Base-by-base conservation (phyloP, 2,888 invertebrate species). In the Cryptus armator region DNA sequence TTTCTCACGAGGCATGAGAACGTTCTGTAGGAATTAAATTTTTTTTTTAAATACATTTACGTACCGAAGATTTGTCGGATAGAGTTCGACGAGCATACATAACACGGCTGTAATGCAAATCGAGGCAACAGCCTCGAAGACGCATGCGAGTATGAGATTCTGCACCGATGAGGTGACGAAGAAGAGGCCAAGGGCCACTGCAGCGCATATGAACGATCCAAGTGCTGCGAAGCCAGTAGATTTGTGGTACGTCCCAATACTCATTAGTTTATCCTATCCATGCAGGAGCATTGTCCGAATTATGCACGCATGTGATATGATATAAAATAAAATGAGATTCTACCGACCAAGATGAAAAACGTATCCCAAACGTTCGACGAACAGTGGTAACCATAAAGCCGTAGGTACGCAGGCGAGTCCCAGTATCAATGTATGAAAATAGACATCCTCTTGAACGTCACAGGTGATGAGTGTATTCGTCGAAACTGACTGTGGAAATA, bases 1-100 rank as follows among this genome's bases (percentile, higher is more conserved):
- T 62, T 29, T 62, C n/a, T n/a, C 5, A 5, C 12, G 14, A 32
- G 5, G 6, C 7, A 12, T n/a, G 5, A 29, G n/a, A 62, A 14
- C 29, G 2, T 12, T 24, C 24, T 3, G 24, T 24, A 24, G 24
- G 24, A 24, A 4, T 48, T 48, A 12, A 12, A 12, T 48, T 48
- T 16, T 19, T 56, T 5, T 10, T 2, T 37, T 3, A 46, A 4
- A 48, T 32, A n/a, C 44, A n/a, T 53, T 51, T 92, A 75, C 74
- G 51, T 94, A 97, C 97, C 97, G 96, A 91, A 97, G 95, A 94
- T 97, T 97, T 77, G 97, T 97, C 87, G 97, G 97, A 94, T 97
- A 97, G 86, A 97, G 94, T 92, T 97, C 97, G 78, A 97, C 97
- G 92, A 97, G 95, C 68, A 97, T 96, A 91, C 97, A 97, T 93